Percentiles rank a stretch among this genome's conserved stretches.
Evolutionary conservation across 2,113 vertebrate species (phyloP).

Genomic region (Rhombomys opimus): DNA sequence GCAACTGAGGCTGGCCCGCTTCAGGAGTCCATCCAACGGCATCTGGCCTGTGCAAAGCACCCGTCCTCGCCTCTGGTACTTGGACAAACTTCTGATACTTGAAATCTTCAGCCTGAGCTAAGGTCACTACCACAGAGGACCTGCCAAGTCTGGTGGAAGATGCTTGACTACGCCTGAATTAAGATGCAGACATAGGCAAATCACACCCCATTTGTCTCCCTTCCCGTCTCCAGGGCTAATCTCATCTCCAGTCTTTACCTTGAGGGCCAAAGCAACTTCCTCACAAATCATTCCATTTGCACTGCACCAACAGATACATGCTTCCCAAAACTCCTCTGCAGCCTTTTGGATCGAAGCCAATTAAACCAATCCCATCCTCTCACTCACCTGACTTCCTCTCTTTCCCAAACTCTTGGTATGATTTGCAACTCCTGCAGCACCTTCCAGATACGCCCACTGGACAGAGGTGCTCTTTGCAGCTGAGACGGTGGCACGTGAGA

Average conservation of each 20-base stretch:
- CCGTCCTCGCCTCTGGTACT: background rate
- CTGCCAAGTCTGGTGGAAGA: background rate
- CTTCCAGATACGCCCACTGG: constrained; percentile 5
- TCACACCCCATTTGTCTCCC: background rate
- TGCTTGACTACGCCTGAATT: too few relatives aligned
- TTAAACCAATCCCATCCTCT: constrained; percentile 52
- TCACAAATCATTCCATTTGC: background rate
- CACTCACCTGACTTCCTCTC: background rate
- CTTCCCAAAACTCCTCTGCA: constrained; percentile 25
- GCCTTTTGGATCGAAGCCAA: constrained; percentile 21
- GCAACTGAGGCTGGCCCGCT: background rate
- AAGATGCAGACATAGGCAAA: rapidly evolving
- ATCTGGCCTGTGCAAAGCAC: rapidly evolving
- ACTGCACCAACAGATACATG: background rate
- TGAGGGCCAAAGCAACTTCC: background rate
- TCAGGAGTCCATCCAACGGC: background rate
- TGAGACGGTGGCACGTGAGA: constrained; percentile 55
- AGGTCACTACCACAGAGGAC: background rate
- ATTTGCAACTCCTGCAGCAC: background rate
- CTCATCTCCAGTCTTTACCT: rapidly evolving
- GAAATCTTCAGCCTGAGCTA: too few relatives aligned
- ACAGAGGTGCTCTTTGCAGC: constrained; percentile 28
- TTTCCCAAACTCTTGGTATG: background rate
- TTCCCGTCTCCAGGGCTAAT: background rate
- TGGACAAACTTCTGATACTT: background rate